Evolutionary conservation across 2,113 vertebrate species (phyloP).

Genomic region (Anarhynchus alexandrinus): DNA sequence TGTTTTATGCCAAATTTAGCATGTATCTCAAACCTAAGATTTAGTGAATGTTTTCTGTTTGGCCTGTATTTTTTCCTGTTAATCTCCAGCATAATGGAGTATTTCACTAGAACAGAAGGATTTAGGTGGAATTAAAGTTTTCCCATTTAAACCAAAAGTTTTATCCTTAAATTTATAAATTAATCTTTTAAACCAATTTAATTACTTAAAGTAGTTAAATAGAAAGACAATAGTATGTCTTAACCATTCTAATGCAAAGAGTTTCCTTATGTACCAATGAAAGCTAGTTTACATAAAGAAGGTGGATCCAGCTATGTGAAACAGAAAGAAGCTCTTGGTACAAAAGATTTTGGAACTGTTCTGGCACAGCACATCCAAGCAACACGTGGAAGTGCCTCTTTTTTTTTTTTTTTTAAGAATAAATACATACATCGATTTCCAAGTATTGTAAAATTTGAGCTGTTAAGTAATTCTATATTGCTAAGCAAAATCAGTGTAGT

Average conservation of each 20-base stretch:
- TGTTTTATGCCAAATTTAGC: not conserved
- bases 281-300: not conserved
- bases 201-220: not conserved
- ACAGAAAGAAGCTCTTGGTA: not conserved
- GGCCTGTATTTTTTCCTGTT: not conserved
- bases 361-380: not conserved
- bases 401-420: not conserved
- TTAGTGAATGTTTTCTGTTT: not conserved
- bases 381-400: not conserved
- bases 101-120: not conserved
- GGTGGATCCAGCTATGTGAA: not conserved
- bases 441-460: not conserved
- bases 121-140: conserved; percentile 1
- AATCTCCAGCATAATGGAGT: not conserved
- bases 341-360: not conserved
- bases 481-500: not conserved
- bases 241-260: not conserved
- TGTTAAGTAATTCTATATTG: not conserved
- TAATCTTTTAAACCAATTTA: not conserved
- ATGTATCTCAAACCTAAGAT: not conserved
- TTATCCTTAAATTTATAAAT: not conserved
- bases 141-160: not conserved
- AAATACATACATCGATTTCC: not conserved
- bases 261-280: not conserved
- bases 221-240: not conserved